Base-by-base conservation (phyloP, 2,113 vertebrate species). In the Thamnaconus septentrionalis region DNA sequence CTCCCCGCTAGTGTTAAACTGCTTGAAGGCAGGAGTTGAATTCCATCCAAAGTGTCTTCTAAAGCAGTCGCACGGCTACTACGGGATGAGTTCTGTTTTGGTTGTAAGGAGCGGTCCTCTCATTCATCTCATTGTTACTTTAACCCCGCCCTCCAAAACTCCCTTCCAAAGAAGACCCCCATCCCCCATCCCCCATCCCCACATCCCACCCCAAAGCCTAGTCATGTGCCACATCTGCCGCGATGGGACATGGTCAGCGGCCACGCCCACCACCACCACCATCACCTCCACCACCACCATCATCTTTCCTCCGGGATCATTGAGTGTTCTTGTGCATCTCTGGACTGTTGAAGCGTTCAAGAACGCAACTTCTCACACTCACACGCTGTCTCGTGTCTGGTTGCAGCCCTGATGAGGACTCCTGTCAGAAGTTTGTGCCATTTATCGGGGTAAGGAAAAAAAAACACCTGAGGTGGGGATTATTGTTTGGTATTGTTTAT, bases 401-500 rank as follows among this genome's bases (percentile, higher is more conserved):
- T 55, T 69, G 56, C 82, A 85, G 95, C 90, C 93, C 94, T 0
- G 95, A 96, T 0, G 95, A 96, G 64, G 95, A 96, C 86, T 96
- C 95, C 75, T 96, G 95, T 89, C 95, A 96, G 92, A 96, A 96
- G 82, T 96, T 96, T 80, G 91, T 96, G 72, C 95, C 95, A 7
- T 96, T 96, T 74, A 94, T 96, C 39, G 95, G 94, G 94, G 95
- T 96, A 69, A 79, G 73, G 50, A 5, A 7, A 41, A 3, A 0
- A n/a, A 8, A 6, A 6, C n/a, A 55, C 1, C 0, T 48, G 5
- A 31, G 18, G 18, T 31, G 18, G 18, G 18, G 2, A 31, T 1
- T 31, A 31, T 2, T 31, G 18, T 2, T 31, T 31, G 18, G 18
- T 31, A 31, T 31, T 31, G 18, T 31, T 31, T 31, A 31, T 31